Evolutionary conservation across 2,113 vertebrate species (phyloP), one percentile per base, ranked within the genome.

Genomic region (Agelaius phoeniceus): DNA sequence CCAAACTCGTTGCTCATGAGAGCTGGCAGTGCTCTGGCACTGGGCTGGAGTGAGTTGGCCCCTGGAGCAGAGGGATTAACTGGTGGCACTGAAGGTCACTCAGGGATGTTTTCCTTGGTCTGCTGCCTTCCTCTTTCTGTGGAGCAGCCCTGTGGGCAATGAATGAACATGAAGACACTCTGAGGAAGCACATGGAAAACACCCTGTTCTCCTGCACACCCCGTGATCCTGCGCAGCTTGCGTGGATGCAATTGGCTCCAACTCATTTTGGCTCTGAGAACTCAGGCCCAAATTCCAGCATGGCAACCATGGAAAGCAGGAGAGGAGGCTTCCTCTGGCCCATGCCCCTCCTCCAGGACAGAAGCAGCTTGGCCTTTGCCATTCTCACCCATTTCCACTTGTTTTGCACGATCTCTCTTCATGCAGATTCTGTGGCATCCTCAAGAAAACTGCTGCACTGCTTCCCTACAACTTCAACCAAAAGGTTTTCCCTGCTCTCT

Each of bases 51-150:
- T 3, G 39, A 35, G 35, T 15, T 4, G 15, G 39, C 27, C 58
- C 44, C 48, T 51, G 55, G 73, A 77, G 59, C 69, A 82, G 35
- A 61, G 35, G 66, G 61, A 87, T 84, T 89, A 71, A 43, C 57
- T 89, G 43, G 35, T 39, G 58, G 13, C 77, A 84, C 63, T 41
- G 65, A 10, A 37, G 37, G 65, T 86, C 65, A 58, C 41, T 66
- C 80, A 65, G 81, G 24, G 41, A 59, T 84, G 61, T 81, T 94
- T 82, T 91, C 52, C 78, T 94, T 95, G 78, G 81, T 87, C 49
- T 63, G 24, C n/a, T 93, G 93, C 84, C 90, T 84, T 91, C n/a
- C 37, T 87, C 78, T 75, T 63, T 55, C 58, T 30, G 46, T 28
- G 74, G 43, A 84, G 44, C 65, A 89, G 73, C 57, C 57, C 48